These are phyloP conservation scores for Ceratotherium simum DNA, from an alignment of 2,113 vertebrate genomes.

Conservation along the genomic window DNA sequence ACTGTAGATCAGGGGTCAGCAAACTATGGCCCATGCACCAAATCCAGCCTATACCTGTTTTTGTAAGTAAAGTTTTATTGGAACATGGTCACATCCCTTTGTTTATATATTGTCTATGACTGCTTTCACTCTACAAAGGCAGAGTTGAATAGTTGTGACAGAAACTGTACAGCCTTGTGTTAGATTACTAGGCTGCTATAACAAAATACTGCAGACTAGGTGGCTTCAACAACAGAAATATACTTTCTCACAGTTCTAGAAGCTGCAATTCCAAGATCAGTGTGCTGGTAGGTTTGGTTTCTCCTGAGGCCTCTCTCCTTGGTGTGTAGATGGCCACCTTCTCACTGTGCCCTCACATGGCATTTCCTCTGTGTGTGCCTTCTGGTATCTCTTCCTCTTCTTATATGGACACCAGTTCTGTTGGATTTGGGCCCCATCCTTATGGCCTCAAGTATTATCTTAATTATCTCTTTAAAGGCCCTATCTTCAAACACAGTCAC, in stretches of 20 bases:
- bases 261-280: background rate
- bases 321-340: background rate
- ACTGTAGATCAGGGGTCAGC: background rate
- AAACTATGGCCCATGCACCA: background rate
- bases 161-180: background rate
- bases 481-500: background rate
- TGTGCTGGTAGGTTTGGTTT: background rate
- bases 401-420: background rate
- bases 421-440: background rate
- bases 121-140: background rate
- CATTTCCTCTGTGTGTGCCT: background rate
- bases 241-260: background rate
- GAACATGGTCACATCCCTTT: background rate
- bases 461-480: background rate
- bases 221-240: background rate
- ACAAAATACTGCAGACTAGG: background rate
- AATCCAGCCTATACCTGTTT: background rate
- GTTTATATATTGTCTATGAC: background rate
- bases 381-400: background rate
- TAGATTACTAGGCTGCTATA: background rate
- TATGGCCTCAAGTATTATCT: background rate
- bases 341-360: background rate
- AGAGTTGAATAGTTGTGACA: background rate
- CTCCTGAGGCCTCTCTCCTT: background rate
- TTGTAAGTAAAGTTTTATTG: background rate